Percentiles rank a stretch among this genome's conserved stretches.
These are phyloP conservation scores for Parazoanthus darwini DNA, from an alignment of 92 coral and sea anemone genomes.

Conservation along the genomic window DNA sequence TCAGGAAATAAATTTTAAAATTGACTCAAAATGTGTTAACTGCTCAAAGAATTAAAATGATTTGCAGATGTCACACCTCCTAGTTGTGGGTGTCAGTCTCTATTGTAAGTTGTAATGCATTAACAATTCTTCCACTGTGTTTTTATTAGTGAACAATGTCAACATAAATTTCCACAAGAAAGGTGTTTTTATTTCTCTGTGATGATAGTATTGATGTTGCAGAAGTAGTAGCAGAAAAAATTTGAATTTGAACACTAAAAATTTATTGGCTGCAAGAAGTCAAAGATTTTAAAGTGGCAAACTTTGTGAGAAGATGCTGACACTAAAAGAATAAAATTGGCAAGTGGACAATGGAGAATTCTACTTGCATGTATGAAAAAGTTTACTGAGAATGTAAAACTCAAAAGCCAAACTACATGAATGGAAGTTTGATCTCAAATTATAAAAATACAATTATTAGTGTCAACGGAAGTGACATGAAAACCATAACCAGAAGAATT, in stretches of 20 bases:
- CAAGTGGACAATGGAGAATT: conserved; percentile 22
- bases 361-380: conserved; percentile 20
- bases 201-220: conserved; percentile 25
- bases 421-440: conserved; percentile 20
- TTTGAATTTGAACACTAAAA: conserved; percentile 23
- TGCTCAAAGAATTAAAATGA: conserved; percentile 22
- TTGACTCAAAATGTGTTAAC: conserved; percentile 22
- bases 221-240: conserved; percentile 25
- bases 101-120: conserved; percentile 20
- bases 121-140: conserved; percentile 26
- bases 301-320: conserved; percentile 26
- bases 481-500: not conserved
- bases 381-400: conserved; percentile 20
- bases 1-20: conserved; percentile 5
- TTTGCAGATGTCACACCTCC: conserved; percentile 5
- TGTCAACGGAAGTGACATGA: not conserved
- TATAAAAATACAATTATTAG: conserved; percentile 10
- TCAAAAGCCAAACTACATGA: conserved; percentile 21
- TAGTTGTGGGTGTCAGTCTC: conserved; percentile 6
- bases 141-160: conserved; percentile 24
- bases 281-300: conserved; percentile 25
- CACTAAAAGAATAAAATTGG: conserved; percentile 15
- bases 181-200: conserved; percentile 22
- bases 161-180: conserved; percentile 24
- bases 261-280: conserved; percentile 25